Conservation (phyloP, 2,113 vertebrate genomes). For the Cacatua alba region DNA sequence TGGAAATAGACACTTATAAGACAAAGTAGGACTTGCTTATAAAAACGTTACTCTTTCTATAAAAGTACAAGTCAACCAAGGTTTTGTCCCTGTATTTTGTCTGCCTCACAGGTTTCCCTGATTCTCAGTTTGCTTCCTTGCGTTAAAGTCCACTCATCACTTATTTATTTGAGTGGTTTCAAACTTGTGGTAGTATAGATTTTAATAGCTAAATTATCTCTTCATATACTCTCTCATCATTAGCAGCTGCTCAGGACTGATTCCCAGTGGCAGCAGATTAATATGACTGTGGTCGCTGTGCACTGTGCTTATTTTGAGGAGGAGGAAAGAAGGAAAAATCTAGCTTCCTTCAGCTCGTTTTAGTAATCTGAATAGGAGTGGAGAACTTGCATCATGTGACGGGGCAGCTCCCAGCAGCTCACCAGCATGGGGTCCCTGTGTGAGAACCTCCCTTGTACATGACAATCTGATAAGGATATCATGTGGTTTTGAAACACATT, state of each 20-base stretch:
- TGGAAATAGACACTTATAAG: not conserved
- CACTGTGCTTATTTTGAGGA: not conserved
- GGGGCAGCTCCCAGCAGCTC: constrained; percentile 4
- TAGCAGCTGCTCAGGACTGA: constrained; percentile 16
- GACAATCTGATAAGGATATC: constrained; percentile 71
- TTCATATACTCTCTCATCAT: not conserved
- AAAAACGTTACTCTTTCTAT: not conserved
- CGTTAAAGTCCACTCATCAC: not conserved
- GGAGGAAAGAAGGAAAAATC: not conserved
- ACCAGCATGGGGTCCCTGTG: constrained; percentile 63
- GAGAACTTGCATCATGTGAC: constrained; percentile 55
- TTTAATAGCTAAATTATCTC: constrained; percentile 20
- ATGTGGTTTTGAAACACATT: constrained; percentile 67
- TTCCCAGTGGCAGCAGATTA: not conserved
- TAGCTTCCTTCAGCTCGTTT: constrained; percentile 36
- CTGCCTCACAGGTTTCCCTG: not conserved
- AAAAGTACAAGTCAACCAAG: not conserved
- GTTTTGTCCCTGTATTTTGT: not conserved
- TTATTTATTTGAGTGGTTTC: not conserved
- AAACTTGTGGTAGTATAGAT: not conserved
- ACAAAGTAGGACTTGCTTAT: not conserved
- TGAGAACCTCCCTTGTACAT: constrained; percentile 67
- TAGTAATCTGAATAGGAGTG: constrained; percentile 45
- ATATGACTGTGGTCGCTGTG: not conserved
- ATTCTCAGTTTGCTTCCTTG: not conserved